phyloP scores from a whole-genome alignment of 2,113 vertebrate species.

The Seriola dumerili region DNA sequence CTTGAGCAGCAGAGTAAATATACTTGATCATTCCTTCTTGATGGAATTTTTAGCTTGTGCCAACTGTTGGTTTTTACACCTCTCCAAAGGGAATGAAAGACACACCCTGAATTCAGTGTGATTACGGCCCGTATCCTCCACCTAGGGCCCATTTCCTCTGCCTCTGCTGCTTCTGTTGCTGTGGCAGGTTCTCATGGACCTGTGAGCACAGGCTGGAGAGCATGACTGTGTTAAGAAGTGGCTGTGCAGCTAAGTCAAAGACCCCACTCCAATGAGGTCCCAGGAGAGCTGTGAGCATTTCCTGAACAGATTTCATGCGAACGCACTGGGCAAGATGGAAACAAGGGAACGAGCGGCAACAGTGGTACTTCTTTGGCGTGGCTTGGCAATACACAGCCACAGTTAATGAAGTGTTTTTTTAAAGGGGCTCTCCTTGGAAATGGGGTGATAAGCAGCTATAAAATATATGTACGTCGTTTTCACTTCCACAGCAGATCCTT shows the following conservation, averaged over 20 bases:
- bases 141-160: constrained; percentile 1
- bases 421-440: constrained; percentile 45
- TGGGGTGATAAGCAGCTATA: constrained; percentile 54
- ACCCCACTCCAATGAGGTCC: constrained; percentile 29
- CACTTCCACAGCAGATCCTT: constrained; percentile 38
- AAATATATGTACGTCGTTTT: constrained; percentile 56
- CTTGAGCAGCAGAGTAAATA: constrained; percentile 15
- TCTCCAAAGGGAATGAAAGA: constrained; percentile 22
- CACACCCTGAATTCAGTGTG: neutral
- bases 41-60: constrained; percentile 28
- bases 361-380: constrained; percentile 10
- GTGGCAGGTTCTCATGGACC: constrained; percentile 13
- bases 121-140: constrained; percentile 1
- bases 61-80: constrained; percentile 16
- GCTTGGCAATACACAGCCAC: constrained; percentile 39
- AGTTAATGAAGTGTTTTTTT: constrained; percentile 61
- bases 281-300: constrained; percentile 45
- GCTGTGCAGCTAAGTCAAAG: constrained; percentile 31
- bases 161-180: neutral
- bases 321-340: constrained; percentile 21
- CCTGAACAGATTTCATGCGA: constrained; percentile 55
- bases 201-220: constrained; percentile 1
- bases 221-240: constrained; percentile 16
- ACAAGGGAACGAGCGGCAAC: constrained; percentile 30
- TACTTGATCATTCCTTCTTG: constrained; percentile 5